These are phyloP conservation scores for Epinotia demarniana DNA, from an alignment of 2,888 invertebrate species.

Conservation along the genomic window DNA sequence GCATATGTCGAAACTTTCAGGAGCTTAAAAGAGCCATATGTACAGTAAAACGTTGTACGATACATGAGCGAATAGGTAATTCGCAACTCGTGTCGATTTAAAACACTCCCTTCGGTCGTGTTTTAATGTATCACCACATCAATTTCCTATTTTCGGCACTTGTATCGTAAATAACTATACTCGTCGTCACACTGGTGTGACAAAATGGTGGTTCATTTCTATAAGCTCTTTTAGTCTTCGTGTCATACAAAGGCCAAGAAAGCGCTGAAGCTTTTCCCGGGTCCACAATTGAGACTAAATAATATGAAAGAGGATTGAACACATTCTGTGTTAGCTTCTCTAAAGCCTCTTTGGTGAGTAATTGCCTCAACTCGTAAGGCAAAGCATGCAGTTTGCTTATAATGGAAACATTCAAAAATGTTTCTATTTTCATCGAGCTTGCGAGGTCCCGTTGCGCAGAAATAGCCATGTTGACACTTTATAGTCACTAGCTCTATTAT, in stretches of 20 bases:
- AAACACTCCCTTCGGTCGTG: too few species aligned
- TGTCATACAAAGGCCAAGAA: constrained; percentile 77
- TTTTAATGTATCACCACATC: too few species aligned
- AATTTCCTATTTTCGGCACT: too few species aligned
- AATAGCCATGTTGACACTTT: constrained; percentile 62
- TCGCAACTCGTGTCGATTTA: too few species aligned
- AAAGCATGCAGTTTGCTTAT: constrained; percentile 67
- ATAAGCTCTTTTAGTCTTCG: constrained; percentile 70
- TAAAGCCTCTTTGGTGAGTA: constrained; percentile 71
- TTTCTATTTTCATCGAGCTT: constrained; percentile 68
- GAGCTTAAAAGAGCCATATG: too few species aligned
- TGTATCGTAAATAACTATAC: too few species aligned
- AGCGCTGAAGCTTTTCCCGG: constrained; percentile 57
- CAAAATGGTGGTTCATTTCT: constrained; percentile 70
- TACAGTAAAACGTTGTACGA: too few species aligned
- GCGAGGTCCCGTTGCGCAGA: constrained; percentile 68
- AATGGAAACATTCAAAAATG: constrained; percentile 62
- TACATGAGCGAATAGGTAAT: too few species aligned
- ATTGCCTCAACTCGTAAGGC: constrained; percentile 61
- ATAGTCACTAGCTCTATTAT: too few species aligned
- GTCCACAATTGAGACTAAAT: constrained; percentile 74
- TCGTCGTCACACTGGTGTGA: too few species aligned
- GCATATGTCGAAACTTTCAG: too few species aligned
- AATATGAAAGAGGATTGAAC: constrained; percentile 74
- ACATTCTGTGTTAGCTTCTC: constrained; percentile 76